A percentile compares a stretch with the other conserved stretches of the same genome.
These are phyloP conservation scores for Cirrhinus molitorella DNA, from an alignment of 2,797 vertebrate genomes.

Conservation along the genomic window DNA sequence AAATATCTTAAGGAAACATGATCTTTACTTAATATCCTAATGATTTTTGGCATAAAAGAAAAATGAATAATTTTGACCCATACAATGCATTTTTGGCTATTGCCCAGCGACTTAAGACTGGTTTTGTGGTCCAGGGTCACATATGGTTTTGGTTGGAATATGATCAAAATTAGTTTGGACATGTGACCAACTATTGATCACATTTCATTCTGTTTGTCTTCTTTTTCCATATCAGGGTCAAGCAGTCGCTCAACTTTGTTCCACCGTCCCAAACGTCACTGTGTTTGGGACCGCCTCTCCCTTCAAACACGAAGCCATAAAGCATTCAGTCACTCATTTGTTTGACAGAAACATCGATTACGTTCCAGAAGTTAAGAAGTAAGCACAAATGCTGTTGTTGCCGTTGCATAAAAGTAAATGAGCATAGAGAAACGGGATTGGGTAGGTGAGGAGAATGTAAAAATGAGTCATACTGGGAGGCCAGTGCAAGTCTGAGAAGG, in stretches of 20 bases:
- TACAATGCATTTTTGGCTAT: too few relatives aligned
- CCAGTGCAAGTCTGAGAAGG: constrained; percentile 65
- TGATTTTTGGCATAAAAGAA: too few relatives aligned
- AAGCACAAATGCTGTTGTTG: not conserved
- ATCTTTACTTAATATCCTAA: too few relatives aligned
- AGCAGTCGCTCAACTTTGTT: constrained; percentile 96
- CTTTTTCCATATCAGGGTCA: constrained; percentile 83
- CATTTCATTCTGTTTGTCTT: not conserved
- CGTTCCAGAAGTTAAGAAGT: constrained; percentile 97
- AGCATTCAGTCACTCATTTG: constrained; percentile 93
- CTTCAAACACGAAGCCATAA: constrained; percentile 97
- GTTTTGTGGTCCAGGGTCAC: too few relatives aligned
- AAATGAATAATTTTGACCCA: too few relatives aligned
- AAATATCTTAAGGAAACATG: too few relatives aligned
- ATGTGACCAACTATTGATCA: not conserved
- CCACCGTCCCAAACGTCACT: constrained; percentile 90
- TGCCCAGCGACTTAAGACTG: too few relatives aligned
- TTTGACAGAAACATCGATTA: constrained; percentile 96
- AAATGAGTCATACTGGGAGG: constrained; percentile 58
- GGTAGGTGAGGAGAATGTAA: constrained; percentile 58
- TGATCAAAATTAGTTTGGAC: not conserved
- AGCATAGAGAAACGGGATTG: not conserved
- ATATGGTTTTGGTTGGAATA: not conserved
- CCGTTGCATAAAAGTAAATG: not conserved
- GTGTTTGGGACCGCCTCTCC: constrained; percentile 95